These are phyloP conservation scores for Sinella curviseta DNA, from an alignment of 1,140 invertebrate species.

Conservation along the genomic window DNA sequence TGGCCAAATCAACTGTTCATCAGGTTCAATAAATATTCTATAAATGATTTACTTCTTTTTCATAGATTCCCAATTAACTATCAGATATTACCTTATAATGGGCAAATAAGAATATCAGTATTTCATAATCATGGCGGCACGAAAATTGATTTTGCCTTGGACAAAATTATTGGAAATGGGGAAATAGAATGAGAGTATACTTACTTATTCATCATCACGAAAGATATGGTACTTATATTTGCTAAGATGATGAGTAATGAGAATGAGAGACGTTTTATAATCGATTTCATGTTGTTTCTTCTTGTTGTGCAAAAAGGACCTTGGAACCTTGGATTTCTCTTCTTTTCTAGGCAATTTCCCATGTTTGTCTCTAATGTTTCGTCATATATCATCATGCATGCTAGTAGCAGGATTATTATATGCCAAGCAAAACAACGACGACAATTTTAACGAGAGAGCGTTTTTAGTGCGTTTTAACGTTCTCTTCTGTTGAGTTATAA, in stretches of 20 bases:
- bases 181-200: too few relatives aligned
- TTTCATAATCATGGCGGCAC: too few relatives aligned
- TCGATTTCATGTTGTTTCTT: not conserved
- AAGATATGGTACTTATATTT: not conserved
- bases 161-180: too few relatives aligned
- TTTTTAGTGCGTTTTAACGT: too few relatives aligned
- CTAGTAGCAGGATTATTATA: too few relatives aligned
- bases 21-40: conserved; percentile 34
- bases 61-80: not conserved
- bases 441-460: too few relatives aligned
- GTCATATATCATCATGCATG: too few relatives aligned
- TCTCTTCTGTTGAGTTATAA: too few relatives aligned
- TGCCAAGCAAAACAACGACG: too few relatives aligned
- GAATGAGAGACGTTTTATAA: not conserved
- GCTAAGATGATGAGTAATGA: not conserved
- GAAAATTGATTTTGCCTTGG: too few relatives aligned
- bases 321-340: not conserved
- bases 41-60: not conserved
- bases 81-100: not conserved
- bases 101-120: not conserved
- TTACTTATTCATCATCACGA: not conserved
- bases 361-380: too few relatives aligned
- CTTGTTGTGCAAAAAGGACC: not conserved
- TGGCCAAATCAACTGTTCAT: conserved; percentile 45
- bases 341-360: too few relatives aligned